phyloP scores from a whole-genome alignment of 2,797 vertebrate genomes.

The Discoglossus pictus region DNA sequence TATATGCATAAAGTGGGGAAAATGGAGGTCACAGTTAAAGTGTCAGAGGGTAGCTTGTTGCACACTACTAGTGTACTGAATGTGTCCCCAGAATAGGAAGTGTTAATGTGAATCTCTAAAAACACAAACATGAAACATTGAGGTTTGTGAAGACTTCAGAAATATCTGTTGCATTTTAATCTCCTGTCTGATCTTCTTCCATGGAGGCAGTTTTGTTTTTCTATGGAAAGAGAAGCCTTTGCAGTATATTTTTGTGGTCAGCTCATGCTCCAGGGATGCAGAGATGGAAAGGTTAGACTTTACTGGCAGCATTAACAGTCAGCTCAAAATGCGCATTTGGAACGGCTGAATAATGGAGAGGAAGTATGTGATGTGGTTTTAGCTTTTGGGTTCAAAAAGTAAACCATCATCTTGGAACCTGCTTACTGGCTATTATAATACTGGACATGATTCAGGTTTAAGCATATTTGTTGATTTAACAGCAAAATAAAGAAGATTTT shows the following conservation, averaged over 20 bases:
- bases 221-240: too few relatives aligned
- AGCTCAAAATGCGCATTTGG: conserved; percentile 5
- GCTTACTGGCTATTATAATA: background rate
- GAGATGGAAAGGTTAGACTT: conserved; percentile 9
- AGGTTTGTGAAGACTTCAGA: too few relatives aligned
- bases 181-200: too few relatives aligned
- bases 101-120: too few relatives aligned
- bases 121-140: too few relatives aligned
- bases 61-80: too few relatives aligned
- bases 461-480: background rate
- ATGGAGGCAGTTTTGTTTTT: too few relatives aligned
- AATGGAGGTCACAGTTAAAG: too few relatives aligned
- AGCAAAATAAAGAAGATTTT: background rate
- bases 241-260: background rate
- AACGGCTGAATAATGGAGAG: background rate
- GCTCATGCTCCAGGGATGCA: background rate
- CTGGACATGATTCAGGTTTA: background rate
- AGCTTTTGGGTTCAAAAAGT: conserved; percentile 2
- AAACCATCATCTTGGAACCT: background rate
- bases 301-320: background rate
- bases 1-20: too few relatives aligned
- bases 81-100: conserved; percentile 12
- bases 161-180: too few relatives aligned
- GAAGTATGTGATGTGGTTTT: conserved; percentile 18
- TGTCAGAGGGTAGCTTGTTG: too few relatives aligned